A percentile compares a stretch with the other conserved stretches of the same genome.
Evolutionary conservation across 2,113 vertebrate genomes (phyloP).

Genomic region (Gopherus flavomarginatus): DNA sequence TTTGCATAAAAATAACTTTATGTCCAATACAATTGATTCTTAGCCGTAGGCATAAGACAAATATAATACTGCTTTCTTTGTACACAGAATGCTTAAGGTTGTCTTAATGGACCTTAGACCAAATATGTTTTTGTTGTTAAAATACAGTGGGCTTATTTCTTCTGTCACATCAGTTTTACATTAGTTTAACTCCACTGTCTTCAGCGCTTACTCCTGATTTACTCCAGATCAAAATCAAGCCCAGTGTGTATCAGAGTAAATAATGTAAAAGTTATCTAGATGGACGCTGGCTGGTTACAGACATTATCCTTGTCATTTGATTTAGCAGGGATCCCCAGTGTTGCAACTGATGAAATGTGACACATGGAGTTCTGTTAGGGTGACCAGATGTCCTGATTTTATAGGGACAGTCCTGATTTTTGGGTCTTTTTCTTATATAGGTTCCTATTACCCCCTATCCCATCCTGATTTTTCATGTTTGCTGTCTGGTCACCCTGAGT

Average conservation of each 20-base stretch:
- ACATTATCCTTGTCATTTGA: accelerated
- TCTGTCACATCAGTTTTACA: not conserved
- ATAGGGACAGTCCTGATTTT: too few species aligned
- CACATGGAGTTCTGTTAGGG: not conserved
- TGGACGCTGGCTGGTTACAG: not conserved
- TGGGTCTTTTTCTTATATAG: too few species aligned
- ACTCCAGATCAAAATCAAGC: not conserved
- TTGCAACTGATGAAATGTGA: not conserved
- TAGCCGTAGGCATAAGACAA: not conserved
- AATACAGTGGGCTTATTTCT: not conserved
- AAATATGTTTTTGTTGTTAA: constrained; percentile 1
- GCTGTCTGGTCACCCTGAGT: not conserved
- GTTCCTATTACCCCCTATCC: too few species aligned
- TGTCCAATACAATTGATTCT: constrained; percentile 11
- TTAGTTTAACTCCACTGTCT: not conserved
- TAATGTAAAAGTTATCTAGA: not conserved
- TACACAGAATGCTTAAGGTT: not conserved
- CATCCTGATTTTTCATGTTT: too few species aligned
- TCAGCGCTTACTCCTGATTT: not conserved
- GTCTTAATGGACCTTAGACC: not conserved
- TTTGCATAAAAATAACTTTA: constrained; percentile 53
- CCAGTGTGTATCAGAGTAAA: not conserved
- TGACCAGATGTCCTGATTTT: too few species aligned
- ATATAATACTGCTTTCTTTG: not conserved
- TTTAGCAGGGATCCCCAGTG: not conserved